Base-by-base conservation (phyloP, 2,797 vertebrate genomes). In the Oreochromis mossambicus region DNA sequence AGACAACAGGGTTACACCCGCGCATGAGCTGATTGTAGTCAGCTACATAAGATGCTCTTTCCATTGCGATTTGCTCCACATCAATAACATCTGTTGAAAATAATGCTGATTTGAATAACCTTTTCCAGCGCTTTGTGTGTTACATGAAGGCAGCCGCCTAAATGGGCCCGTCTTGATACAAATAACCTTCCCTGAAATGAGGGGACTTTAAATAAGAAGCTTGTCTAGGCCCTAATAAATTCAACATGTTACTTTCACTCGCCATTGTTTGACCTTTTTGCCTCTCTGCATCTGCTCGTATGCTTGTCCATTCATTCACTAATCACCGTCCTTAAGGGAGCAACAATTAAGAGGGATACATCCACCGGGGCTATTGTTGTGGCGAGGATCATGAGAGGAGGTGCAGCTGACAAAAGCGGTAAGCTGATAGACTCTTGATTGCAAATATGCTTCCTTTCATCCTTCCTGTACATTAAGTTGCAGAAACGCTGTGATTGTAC, bases 371-470 rank as follows among this genome's bases (percentile, higher is more conserved):
- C 97, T 2, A 96, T 98, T 68, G 82, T 97, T 21, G 97, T 99
- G 86, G 98, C 98, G 6, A 96, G 98, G 84, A 97, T 99, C 93
- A 97, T 99, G 97, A 96, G 95, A 91, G 98, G 98, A 91, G 97
- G 98, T 36, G 96, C 98, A 32, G 98, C 98, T 14, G 97, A 99
- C 14, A 96, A 97, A 95, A 99, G 97, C 41, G 98, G 98, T 98
- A 91, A 96, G 92, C 38, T 34, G 11, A 83, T 43, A 17, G 83
- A 26, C 56, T 34, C 12, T 79, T 34, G 17, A 13, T 38, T 17
- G 12, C 32, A 41, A 38, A 14, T 51, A 8, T 24, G 54, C 63
- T 32, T 52, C 32, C 26, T 13, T 50, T 5, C 17, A 24, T 2
- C 68, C 43, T 29, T 3, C 6, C n/a, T 55, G 26, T 29, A 12